phyloP scores from a whole-genome alignment of 2,888 invertebrate species.

The Sussaba pulchella region DNA sequence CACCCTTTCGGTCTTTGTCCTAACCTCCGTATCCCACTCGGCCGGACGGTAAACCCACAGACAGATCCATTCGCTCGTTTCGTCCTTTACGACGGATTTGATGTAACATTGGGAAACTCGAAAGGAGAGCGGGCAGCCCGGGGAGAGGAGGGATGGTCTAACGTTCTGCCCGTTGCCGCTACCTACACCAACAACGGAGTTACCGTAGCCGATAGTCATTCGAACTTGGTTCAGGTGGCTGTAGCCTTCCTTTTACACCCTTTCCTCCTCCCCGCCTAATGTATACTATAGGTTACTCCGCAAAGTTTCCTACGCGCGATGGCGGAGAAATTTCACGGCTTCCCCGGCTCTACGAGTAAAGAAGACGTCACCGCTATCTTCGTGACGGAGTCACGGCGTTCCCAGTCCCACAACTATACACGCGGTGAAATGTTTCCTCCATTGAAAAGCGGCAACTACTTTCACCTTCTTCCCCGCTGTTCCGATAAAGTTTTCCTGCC shows the following conservation, averaged over 20 bases:
- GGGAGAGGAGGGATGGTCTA: neutral
- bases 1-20: neutral
- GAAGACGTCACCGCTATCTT: constrained; percentile 14
- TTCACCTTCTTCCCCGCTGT: neutral
- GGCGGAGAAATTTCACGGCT: constrained; percentile 43
- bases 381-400: constrained; percentile 14
- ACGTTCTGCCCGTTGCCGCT: constrained; percentile 28
- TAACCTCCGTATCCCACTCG: constrained; percentile 18
- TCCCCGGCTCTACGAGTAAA: neutral
- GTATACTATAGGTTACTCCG: constrained; percentile 20
- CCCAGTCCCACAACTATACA: constrained; percentile 14
- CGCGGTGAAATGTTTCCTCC: constrained; percentile 37
- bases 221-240: constrained; percentile 41
- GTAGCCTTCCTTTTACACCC: constrained; percentile 40
- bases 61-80: constrained; percentile 31
- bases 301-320: constrained; percentile 34
- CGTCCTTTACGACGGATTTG: constrained; percentile 72
- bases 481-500: constrained; percentile 37
- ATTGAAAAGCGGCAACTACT: constrained; percentile 14
- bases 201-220: constrained; percentile 48
- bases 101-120: constrained; percentile 69
- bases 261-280: neutral
- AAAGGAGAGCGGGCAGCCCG: constrained; percentile 10
- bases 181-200: constrained; percentile 17
- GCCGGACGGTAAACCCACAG: constrained; percentile 56